Percentiles rank a stretch among this genome's conserved stretches.
Evolutionary conservation across 2,797 vertebrate species (phyloP).

Genomic region (Miichthys miiuy): DNA sequence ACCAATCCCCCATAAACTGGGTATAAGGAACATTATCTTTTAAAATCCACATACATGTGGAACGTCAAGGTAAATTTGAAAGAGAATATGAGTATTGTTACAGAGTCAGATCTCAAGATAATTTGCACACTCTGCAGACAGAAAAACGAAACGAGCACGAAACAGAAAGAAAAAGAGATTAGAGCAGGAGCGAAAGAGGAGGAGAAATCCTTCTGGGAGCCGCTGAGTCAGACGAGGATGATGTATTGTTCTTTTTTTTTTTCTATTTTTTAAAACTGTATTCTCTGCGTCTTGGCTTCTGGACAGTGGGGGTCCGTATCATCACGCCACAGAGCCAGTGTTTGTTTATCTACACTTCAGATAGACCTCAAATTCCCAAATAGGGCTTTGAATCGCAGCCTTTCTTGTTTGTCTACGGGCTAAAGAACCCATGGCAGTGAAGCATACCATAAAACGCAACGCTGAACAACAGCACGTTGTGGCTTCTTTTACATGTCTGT

Average conservation of each 20-base stretch:
- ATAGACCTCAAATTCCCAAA: slow-evolving; percentile 28
- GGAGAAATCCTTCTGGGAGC: slow-evolving; percentile 42
- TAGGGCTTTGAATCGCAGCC: slow-evolving; percentile 13
- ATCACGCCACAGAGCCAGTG: slow-evolving; percentile 19
- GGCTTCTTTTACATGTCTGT: background rate
- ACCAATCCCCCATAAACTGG: background rate
- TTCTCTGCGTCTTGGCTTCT: slow-evolving; percentile 31
- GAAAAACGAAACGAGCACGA: background rate
- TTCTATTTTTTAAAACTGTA: slow-evolving; percentile 10
- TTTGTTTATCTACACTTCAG: slow-evolving; percentile 44
- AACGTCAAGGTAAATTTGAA: background rate
- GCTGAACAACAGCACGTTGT: background rate
- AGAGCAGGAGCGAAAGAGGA: slow-evolving; percentile 5
- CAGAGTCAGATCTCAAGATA: slow-evolving; percentile 10
- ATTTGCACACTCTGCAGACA: slow-evolving; percentile 1
- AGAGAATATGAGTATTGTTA: background rate
- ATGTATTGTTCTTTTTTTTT: slow-evolving; percentile 28
- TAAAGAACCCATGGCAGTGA: background rate
- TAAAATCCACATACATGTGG: background rate
- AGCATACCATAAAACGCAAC: background rate
- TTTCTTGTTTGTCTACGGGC: slow-evolving; percentile 9
- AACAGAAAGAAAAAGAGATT: slow-evolving; percentile 14
- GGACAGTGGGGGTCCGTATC: slow-evolving; percentile 37
- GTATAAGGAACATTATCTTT: background rate
- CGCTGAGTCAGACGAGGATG: slow-evolving; percentile 36